These are phyloP conservation scores for Agraylea sexmaculata DNA, from an alignment of 1,140 invertebrate genomes.

Conservation along the genomic window DNA sequence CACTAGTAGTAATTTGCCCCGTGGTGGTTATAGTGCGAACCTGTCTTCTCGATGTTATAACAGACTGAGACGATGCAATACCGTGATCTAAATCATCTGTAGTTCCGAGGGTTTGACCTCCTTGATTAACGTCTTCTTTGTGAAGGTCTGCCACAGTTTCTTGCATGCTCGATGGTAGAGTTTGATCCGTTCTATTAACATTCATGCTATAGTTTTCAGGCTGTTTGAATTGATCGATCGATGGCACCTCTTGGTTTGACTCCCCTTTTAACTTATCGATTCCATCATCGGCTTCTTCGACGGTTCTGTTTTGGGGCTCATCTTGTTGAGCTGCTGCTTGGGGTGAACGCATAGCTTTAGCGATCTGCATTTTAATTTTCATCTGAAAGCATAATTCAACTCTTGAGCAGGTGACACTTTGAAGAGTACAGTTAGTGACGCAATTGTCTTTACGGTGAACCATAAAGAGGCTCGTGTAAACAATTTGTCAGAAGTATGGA, in stretches of 20 bases:
- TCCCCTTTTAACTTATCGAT: no score
- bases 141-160: neutral
- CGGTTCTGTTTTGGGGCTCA: constrained; percentile 2
- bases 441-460: no score
- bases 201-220: constrained; percentile 12
- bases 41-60: constrained; percentile 42
- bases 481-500: no score
- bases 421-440: no score
- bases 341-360: constrained; percentile 2
- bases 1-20: constrained; percentile 44
- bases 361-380: constrained; percentile 18
- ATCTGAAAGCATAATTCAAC: no score
- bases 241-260: no score
- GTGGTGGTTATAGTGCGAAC: constrained; percentile 48
- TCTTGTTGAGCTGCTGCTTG: constrained; percentile 5
- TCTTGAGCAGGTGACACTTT: no score
- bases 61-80: constrained; percentile 23
- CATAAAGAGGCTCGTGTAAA: no score
- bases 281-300: neutral
- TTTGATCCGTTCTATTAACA: neutral
- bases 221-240: no score
- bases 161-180: neutral
- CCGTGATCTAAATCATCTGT: no score
- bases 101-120: neutral
- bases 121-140: neutral